Base-by-base conservation (phyloP, 1,140 invertebrate species). In the Ceratitis capitata region DNA sequence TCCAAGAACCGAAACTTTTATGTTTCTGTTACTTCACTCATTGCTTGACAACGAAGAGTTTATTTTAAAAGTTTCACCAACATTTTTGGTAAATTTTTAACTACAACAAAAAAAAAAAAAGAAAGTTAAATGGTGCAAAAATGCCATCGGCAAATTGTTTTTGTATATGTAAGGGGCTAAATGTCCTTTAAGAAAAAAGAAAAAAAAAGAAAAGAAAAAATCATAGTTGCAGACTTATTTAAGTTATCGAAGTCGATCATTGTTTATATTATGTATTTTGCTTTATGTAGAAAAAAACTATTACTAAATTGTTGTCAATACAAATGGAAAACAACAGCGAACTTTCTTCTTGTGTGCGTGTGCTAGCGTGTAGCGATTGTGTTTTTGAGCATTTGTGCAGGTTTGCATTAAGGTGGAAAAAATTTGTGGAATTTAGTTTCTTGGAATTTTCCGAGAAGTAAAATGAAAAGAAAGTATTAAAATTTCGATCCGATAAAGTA, bases 141-240 rank as follows among this genome's bases (percentile, higher is more conserved):
- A 45, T 23, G 6, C 69, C 39, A 42, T 39, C 2, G n/a, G 42
- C 69, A 9, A 42, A 45, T 7, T 78, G 9, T 2, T 19, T 10
- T 5, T 47, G 42, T 45, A n/a, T 45, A 23, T 9, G 16, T 42
- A 23, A 78, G 10, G n/a, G 14, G 69, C 19, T 19, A 42, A 16
- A 23, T 23, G 23, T 12, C 10, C 19, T 10, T 78, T 26, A 45
- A 42, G 0, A 26, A 4, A 39, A 69, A 29, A 35, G 35, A 4
- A 78, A 35, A 9, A 69, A 42, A 35, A 10, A 32, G 64, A n/a
- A 39, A 45, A 78, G 69, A 10, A 47, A 19, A n/a, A 42, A 10
- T n/a, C 42, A 78, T 23, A 78, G 69, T 45, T 78, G 19, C 69
- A 78, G 69, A 78, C 69, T 78, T 78, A 45, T 42, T 78, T 78